phyloP scores from a whole-genome alignment of 2,888 invertebrate species.

The Helleia helle region DNA sequence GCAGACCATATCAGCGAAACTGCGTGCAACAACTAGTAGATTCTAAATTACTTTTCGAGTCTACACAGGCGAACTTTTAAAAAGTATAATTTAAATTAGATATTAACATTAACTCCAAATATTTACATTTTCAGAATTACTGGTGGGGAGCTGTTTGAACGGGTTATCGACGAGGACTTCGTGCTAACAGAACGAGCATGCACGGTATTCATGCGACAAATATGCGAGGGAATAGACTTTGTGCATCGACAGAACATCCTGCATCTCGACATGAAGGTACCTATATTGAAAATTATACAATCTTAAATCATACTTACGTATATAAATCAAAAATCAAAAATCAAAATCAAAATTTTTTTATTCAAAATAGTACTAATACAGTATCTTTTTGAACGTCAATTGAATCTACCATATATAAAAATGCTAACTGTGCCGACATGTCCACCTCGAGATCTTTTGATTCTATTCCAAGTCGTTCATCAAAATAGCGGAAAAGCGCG shows the following conservation, averaged over 20 bases:
- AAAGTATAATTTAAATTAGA: no score
- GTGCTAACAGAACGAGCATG: conserved; percentile 97
- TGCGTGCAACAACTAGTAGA: no score
- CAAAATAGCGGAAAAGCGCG: conserved; percentile 55
- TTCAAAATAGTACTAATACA: no score
- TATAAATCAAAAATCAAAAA: no score
- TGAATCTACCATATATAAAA: no score
- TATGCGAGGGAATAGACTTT: conserved; percentile 98
- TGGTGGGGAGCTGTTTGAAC: conserved; percentile 98
- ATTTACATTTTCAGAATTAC: conserved; percentile 85
- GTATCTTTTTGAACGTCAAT: no score
- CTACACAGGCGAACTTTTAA: no score
- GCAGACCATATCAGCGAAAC: no score
- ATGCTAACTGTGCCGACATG: conserved; percentile 12
- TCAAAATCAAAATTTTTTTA: no score
- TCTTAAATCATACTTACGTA: no score
- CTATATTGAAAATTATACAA: conserved; percentile 9
- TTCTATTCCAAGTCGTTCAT: conserved; percentile 53
- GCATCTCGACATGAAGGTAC: conserved; percentile 97
- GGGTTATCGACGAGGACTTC: conserved; percentile 98
- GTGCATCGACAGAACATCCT: conserved; percentile 96
- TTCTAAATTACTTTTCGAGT: no score
- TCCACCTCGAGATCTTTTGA: conserved; percentile 34
- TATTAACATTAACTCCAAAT: no score
- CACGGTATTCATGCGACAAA: conserved; percentile 97